phyloP scores from a whole-genome alignment of 2,797 vertebrate genomes.

The Lutjanus campechanus region DNA sequence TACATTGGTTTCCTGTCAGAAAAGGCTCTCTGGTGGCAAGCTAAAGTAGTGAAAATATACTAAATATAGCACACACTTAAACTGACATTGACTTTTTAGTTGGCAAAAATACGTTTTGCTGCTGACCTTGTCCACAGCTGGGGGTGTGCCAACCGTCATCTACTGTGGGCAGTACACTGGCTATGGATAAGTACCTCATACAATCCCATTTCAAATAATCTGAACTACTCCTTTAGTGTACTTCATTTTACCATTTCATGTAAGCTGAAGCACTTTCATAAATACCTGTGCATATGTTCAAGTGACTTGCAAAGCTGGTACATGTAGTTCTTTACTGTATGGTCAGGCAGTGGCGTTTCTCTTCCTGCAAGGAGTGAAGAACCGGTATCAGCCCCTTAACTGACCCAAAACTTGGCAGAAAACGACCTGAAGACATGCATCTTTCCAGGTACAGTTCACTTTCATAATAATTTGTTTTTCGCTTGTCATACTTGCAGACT shows the following conservation, averaged over 20 bases:
- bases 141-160: no score
- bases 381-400: background rate
- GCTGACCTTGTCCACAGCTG: no score
- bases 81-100: no score
- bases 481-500: background rate
- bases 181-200: no score
- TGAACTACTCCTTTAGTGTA: no score
- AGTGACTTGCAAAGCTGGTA: conserved; percentile 92
- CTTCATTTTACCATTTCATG: background rate
- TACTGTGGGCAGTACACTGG: no score
- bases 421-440: background rate
- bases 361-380: conserved; percentile 80
- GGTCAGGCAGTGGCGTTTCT: conserved; percentile 87
- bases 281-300: conserved; percentile 90
- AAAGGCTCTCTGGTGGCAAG: no score
- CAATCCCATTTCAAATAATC: no score
- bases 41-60: no score
- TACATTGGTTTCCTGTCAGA: no score
- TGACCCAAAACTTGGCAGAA: background rate
- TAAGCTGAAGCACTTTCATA: background rate
- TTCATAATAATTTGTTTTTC: background rate
- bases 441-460: background rate
- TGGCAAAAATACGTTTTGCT: no score
- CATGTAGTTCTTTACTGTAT: conserved; percentile 87
- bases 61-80: no score